Evolutionary conservation across 2,888 invertebrate species (phyloP).

Genomic region (Allolobophora icterica): DNA sequence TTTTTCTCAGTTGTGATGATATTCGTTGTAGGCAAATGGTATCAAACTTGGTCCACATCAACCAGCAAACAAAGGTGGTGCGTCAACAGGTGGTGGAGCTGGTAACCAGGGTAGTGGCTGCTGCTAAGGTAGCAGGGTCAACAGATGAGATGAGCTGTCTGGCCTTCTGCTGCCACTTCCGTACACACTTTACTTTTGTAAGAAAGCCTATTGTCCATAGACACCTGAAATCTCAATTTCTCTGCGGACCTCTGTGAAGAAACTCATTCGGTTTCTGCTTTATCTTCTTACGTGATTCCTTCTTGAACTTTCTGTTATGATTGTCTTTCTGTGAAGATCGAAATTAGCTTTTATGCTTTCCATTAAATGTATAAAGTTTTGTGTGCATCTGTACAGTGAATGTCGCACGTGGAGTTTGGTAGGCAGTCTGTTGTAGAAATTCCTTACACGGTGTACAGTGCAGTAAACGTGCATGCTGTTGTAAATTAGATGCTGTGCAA

Average conservation of each 20-base stretch:
- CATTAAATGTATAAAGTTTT: constrained; percentile 13
- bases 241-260: neutral
- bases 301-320: neutral
- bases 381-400: constrained; percentile 3
- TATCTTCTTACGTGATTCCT: constrained; percentile 3
- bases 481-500: neutral
- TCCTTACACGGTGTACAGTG: neutral
- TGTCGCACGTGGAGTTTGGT: neutral
- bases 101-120: constrained; percentile 82
- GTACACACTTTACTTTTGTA: neutral
- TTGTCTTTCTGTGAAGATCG: constrained; percentile 17
- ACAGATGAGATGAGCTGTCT: neutral
- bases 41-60: constrained; percentile 99
- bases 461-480: neutral
- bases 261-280: neutral
- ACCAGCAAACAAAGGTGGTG: constrained; percentile 84
- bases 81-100: constrained; percentile 81
- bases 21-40: constrained; percentile 84
- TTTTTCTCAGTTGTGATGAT: neutral
- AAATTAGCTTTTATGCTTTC: constrained; percentile 10
- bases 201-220: neutral
- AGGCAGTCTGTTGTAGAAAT: neutral
- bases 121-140: constrained; percentile 70
- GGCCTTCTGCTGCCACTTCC: neutral
- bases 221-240: neutral